Evolutionary conservation across 2,797 vertebrate species (phyloP), one percentile per base, ranked within the genome.

Genomic region (Gambelia wislizenii): DNA sequence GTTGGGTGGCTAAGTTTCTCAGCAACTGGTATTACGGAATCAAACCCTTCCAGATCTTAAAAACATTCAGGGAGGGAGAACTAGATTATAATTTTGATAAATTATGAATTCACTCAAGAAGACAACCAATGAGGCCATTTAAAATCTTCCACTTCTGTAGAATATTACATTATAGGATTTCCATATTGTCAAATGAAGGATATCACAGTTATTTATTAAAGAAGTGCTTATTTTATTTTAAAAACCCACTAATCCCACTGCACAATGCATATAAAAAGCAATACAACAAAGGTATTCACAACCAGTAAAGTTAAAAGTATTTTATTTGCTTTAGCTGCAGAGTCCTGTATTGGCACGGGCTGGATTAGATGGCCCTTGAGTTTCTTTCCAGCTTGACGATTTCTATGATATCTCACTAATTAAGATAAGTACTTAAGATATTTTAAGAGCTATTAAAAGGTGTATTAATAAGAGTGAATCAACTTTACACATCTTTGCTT

Each of bases 1-100:
- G 99, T 99, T 27, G 98, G 99, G 95, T 99, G 99, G 96, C 97
- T 99, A 93, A 99, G 98, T 95, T 98, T 99, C 96, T 99, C 99
- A 91, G 98, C 96, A 79, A 98, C 97, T 44, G 97, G 95, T 33
- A 99, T 97, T 93, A 99, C 97, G 1, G 96, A 98, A 93, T 99
- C 98, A 96, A 99, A 98, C 96, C 99, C 98, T 96, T 99, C 99
- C 94, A 98, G 96, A 92, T 99, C 99, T 99, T 97, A 88, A 96
- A 98, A 92, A 97, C 64, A 89, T 97, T 96, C 93, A 93, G 86
- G 91, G 84, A 90, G 3, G 27, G 70, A 36, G 20, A 89, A 93
- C 91, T 6, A 92, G 85, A 93, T 88, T 59, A 4, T 13, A 86
- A 89, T 91, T 82, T 91, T 64, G 30, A 61, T 76, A 16, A 92